Evolutionary conservation across 2,113 vertebrate genomes (phyloP).

Genomic region (Grammomys dolichurus): DNA sequence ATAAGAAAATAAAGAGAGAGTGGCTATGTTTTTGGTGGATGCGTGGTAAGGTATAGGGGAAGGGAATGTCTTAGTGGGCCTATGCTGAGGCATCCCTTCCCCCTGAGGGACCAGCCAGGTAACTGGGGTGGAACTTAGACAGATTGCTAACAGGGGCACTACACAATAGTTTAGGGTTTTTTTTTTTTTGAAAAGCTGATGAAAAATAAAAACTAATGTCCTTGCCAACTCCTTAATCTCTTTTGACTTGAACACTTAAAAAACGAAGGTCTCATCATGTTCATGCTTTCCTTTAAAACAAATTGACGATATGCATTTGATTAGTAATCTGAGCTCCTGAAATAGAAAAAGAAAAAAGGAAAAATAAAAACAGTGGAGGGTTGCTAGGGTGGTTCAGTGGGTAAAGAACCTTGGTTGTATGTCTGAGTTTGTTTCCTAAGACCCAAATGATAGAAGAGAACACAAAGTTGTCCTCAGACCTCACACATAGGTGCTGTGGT

Average conservation of each 20-base stretch:
- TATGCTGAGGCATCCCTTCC: no score
- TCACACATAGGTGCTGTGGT: not conserved
- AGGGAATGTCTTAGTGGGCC: no score
- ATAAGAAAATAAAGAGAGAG: no score
- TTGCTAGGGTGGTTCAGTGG: not conserved
- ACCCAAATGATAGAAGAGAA: not conserved
- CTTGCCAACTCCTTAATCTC: not conserved
- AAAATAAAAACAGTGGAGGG: not conserved
- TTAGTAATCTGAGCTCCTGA: conserved; percentile 41
- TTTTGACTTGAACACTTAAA: not conserved
- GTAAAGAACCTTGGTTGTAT: not conserved
- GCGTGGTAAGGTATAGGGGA: no score
- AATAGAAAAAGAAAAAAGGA: conserved; percentile 10
- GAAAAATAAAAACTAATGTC: not conserved
- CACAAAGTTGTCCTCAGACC: not conserved
- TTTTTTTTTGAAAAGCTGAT: not conserved
- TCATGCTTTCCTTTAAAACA: conserved; percentile 39
- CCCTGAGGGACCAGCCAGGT: no score
- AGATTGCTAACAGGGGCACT: no score
- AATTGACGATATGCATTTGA: not conserved
- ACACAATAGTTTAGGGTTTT: not conserved
- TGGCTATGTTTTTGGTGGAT: no score
- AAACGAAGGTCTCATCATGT: not conserved
- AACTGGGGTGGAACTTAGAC: no score
- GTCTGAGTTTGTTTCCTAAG: not conserved